A percentile compares a stretch with the other conserved stretches of the same genome.
These are phyloP conservation scores for Cheilosia vernalis DNA, from an alignment of 2,888 invertebrate species.

Conservation along the genomic window DNA sequence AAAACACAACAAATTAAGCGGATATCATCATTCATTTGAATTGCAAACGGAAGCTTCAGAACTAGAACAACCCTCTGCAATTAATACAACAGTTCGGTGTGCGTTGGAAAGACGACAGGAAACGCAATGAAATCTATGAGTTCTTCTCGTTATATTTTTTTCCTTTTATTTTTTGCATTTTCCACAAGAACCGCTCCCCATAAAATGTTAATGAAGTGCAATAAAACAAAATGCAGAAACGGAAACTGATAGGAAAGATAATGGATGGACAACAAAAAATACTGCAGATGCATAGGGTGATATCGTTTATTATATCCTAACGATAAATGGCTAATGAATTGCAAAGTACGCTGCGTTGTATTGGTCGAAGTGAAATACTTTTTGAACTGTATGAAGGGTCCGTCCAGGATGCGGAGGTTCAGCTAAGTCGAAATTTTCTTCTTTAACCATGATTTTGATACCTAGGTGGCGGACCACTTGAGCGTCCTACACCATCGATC, in stretches of 20 bases:
- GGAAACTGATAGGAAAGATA: constrained; percentile 32
- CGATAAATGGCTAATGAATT: neutral
- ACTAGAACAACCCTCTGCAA: constrained; percentile 44
- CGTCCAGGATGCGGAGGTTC: no score
- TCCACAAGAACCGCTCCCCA: constrained; percentile 5
- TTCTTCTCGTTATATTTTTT: neutral
- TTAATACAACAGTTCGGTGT: constrained; percentile 41
- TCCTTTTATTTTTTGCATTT: neutral
- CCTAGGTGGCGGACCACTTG: no score
- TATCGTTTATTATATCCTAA: neutral
- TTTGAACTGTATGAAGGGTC: no score
- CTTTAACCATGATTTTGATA: no score
- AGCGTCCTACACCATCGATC: no score
- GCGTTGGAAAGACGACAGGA: constrained; percentile 48
- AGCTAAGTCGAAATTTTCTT: no score
- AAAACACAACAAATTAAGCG: constrained; percentile 21
- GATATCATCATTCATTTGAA: constrained; percentile 59
- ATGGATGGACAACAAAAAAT: constrained; percentile 29
- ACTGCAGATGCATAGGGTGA: constrained; percentile 46
- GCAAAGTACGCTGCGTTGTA: neutral
- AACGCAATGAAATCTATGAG: constrained; percentile 43
- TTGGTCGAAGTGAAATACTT: neutral
- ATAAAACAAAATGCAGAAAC: constrained; percentile 53
- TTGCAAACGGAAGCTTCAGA: constrained; percentile 63
- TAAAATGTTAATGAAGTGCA: constrained; percentile 53